These are phyloP conservation scores for Drosophila novamexicana DNA, from an alignment of 1,140 invertebrate species.

Conservation along the genomic window DNA sequence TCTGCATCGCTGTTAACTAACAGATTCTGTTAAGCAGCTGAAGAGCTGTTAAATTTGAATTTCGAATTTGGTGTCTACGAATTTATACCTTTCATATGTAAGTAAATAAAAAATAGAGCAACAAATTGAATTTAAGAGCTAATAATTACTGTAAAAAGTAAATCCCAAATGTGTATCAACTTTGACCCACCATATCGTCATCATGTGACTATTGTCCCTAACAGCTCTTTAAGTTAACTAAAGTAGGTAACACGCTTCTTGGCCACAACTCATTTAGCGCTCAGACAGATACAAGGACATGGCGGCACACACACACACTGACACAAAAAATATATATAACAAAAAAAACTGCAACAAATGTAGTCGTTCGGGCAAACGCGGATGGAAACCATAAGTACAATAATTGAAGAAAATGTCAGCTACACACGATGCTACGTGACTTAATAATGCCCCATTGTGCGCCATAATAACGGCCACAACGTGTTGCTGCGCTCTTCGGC, in stretches of 20 bases:
- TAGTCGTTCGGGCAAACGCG: slow-evolving; percentile 57
- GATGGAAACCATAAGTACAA: slow-evolving; percentile 75
- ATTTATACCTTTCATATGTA: not conserved
- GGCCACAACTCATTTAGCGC: slow-evolving; percentile 46
- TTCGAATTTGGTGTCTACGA: not conserved
- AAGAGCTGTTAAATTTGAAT: slow-evolving; percentile 8
- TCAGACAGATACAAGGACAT: slow-evolving; percentile 32
- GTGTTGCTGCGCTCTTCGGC: slow-evolving; percentile 53
- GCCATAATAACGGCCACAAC: slow-evolving; percentile 60
- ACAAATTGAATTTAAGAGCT: not conserved
- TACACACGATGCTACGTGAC: slow-evolving; percentile 75
- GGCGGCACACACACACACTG: slow-evolving; percentile 14
- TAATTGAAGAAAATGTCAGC: slow-evolving; percentile 81
- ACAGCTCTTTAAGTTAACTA: slow-evolving; percentile 28
- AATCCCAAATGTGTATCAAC: too few relatives aligned
- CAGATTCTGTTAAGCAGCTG: slow-evolving; percentile 7
- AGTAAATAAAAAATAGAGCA: not conserved
- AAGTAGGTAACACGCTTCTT: slow-evolving; percentile 18
- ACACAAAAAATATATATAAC: not conserved
- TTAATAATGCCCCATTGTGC: slow-evolving; percentile 72
- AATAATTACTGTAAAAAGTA: too few relatives aligned
- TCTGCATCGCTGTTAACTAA: slow-evolving; percentile 12
- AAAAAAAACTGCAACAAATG: slow-evolving; percentile 41
- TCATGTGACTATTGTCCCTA: too few relatives aligned
- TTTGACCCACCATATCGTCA: too few relatives aligned